These are phyloP conservation scores for Lasius fuliginosus DNA, from an alignment of 2,888 invertebrate species.

Conservation along the genomic window DNA sequence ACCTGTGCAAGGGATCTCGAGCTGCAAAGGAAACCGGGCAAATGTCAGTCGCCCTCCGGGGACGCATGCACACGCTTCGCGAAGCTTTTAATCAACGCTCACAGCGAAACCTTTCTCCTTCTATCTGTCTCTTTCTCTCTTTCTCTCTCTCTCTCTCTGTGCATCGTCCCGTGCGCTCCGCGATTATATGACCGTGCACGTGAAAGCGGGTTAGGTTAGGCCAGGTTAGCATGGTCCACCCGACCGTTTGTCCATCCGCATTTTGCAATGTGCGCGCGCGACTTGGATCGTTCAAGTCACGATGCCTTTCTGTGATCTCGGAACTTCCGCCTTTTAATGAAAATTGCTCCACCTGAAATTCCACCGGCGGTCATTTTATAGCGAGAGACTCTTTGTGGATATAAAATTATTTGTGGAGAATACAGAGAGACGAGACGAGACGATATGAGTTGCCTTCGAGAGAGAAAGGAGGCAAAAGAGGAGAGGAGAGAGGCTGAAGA, in stretches of 20 bases:
- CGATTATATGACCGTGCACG: slow-evolving; percentile 39
- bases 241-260: background rate
- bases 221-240: slow-evolving; percentile 13
- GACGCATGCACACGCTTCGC: slow-evolving; percentile 68
- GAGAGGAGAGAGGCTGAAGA: background rate
- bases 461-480: background rate
- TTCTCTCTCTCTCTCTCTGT: background rate
- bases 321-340: slow-evolving; percentile 24
- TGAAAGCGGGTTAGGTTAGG: slow-evolving; percentile 40
- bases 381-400: background rate
- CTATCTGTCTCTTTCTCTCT: slow-evolving; percentile 1
- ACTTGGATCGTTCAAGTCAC: slow-evolving; percentile 38
- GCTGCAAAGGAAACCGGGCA: slow-evolving; percentile 69
- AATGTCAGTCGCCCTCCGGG: slow-evolving; percentile 66
- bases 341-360: slow-evolving; percentile 14
- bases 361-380: background rate
- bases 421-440: too few relatives aligned
- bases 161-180: slow-evolving; percentile 1
- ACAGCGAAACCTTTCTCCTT: slow-evolving; percentile 67
- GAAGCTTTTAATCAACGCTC: slow-evolving; percentile 80
- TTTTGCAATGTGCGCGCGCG: slow-evolving; percentile 30
- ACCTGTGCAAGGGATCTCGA: slow-evolving; percentile 52
- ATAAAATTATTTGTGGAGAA: background rate
- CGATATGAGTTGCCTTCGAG: background rate
- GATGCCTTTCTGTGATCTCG: slow-evolving; percentile 26